phyloP scores from a whole-genome alignment of 64 coral and sea anemone genomes.

The Platygyra sinensis region DNA sequence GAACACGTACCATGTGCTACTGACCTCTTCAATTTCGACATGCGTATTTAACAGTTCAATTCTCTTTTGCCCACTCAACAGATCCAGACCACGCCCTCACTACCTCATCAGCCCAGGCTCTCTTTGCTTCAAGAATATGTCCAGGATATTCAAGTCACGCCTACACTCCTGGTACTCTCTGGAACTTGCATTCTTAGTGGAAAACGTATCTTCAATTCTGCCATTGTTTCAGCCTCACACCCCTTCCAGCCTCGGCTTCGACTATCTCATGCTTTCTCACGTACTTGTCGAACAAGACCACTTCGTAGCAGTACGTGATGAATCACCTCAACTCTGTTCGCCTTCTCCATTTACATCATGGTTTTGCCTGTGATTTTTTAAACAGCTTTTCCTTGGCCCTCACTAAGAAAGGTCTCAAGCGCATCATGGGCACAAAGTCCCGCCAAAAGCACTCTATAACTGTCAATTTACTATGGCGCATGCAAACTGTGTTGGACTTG shows the following conservation, averaged over 20 bases:
- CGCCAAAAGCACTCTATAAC: not conserved
- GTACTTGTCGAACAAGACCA: not conserved
- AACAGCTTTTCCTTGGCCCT: not conserved
- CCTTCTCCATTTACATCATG: no score
- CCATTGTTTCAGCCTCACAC: not conserved
- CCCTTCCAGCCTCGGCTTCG: not conserved
- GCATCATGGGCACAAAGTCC: not conserved
- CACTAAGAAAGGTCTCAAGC: not conserved
- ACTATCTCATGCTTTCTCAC: not conserved
- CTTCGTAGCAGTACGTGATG: not conserved
- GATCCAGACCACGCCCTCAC: no score
- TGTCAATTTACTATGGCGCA: not conserved
- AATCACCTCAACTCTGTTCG: no score
- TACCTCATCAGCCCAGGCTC: no score
- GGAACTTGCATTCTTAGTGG: no score
- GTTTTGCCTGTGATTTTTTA: not conserved
- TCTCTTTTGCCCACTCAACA: not conserved
- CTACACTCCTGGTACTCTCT: no score
- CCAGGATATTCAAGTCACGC: no score
- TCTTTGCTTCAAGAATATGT: no score
- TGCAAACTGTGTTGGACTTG: not conserved
- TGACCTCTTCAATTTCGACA: not conserved
- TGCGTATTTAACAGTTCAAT: not conserved
- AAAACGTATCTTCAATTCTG: not conserved
- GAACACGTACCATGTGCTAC: not conserved